Base-by-base conservation (phyloP, 2,888 invertebrate genomes). In the Osmoderma eremita region DNA sequence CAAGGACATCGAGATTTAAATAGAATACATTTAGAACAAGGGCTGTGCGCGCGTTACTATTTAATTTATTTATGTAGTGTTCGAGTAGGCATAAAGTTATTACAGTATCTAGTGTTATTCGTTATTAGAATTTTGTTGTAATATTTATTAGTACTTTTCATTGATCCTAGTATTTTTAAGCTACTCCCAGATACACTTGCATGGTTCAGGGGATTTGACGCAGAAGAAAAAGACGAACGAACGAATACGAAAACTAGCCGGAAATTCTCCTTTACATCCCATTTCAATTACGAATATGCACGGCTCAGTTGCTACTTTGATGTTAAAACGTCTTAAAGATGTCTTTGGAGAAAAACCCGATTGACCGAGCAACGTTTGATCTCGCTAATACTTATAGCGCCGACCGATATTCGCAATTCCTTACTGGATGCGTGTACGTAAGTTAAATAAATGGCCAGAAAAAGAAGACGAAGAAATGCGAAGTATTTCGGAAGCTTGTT, bases 1-100 rank as follows among this genome's bases (percentile, higher is more conserved):
- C 75, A 73, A 74, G 76, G 76, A 79, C 77, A 77, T 76, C 76
- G 79, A 78, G 79, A 79, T 77, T 78, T 76, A 71, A 76, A 74
- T 73, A 71, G 70, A 67, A 72, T 65, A 70, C 70, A 66, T 67
- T 70, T 64, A 49, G 67, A 68, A 68, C n/a, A n/a, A n/a, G n/a
- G n/a, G n/a, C n/a, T n/a, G n/a, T 67, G 6, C 6, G 6, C 30
- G 6, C 6, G 6, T 30, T n/a, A n/a, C n/a, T n/a, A n/a, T n/a
- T n/a, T n/a, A n/a, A n/a, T n/a, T n/a, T n/a, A n/a, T n/a, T n/a
- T n/a, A n/a, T n/a, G n/a, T n/a, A n/a, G n/a, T n/a, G n/a, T n/a
- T n/a, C n/a, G n/a, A n/a, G n/a, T n/a, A n/a, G n/a, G n/a, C n/a
- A n/a, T n/a, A n/a, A n/a, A n/a, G n/a, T n/a, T n/a, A n/a, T n/a